Base-by-base conservation (phyloP, 2,797 vertebrate species). In the Florisuga fusca region DNA sequence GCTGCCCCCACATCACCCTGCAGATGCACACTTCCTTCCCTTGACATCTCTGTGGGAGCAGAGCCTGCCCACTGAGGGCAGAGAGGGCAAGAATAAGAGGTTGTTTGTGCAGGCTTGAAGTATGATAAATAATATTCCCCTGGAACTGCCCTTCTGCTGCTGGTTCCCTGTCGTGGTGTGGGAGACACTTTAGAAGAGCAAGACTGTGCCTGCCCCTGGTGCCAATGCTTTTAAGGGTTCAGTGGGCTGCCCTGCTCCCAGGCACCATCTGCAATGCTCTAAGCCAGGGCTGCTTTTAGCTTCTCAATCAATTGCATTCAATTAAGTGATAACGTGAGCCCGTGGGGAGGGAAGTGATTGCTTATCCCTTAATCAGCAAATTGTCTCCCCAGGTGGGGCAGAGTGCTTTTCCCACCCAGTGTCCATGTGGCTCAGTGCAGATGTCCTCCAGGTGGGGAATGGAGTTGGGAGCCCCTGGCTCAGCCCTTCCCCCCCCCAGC, bases 21-120 rank as follows among this genome's bases (percentile, higher is more conserved):
- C 93, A 92, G 93, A 86, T 90, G 91, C 83, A 87, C 95, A 90
- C 95, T 96, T 96, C 92, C 96, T 95, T 96, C 96, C 95, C 96
- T 69, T 78, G 93, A 93, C 48, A 68, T 81, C 95, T 41, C 73
- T 43, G 94, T 89, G 91, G 95, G 94, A 96, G 88, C 91, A 63
- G 5, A 61, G 68, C 4, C 96, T 84, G 86, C 92, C 95, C 93
- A 92, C 94, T 23, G 89, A 84, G 90, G 95, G 76, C 96, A 93
- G 8, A n/a, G 82, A 91, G 92, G 92, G 93, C 90, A 74, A 45
- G 81, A 95, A 92, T 91, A 87, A 94, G 91, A 87, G 91, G 20
- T 16, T 85, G 62, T 77, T 95, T 95, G 93, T 96, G 75, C 75
- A 74, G 89, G 8, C 53, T 87, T 12, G 31, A 38, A 89, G 41